Conservation (phyloP, 1,140 invertebrate genomes). For the Drosophila tropicalis region DNA sequence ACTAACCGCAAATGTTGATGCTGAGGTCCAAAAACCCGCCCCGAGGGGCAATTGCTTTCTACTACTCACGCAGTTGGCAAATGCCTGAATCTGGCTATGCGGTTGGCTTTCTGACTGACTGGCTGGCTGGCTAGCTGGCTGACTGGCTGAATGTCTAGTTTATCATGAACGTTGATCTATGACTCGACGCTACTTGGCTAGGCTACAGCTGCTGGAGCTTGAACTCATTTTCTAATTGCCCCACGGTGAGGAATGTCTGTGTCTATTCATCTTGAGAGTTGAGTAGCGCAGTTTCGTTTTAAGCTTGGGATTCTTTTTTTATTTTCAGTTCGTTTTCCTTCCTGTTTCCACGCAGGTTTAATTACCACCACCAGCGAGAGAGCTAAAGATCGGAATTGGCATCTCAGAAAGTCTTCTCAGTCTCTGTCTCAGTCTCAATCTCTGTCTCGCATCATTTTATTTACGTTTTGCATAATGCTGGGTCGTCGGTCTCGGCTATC, state of each 20-base stretch:
- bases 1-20: slow-evolving; percentile 26
- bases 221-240: slow-evolving; percentile 81
- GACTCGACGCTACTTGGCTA: slow-evolving; percentile 56
- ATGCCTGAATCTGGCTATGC: slow-evolving; percentile 14
- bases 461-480: slow-evolving; percentile 55
- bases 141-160: slow-evolving; percentile 38
- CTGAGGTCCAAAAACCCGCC: slow-evolving; percentile 26
- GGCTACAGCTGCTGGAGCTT: slow-evolving; percentile 43
- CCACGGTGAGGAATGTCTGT: slow-evolving; percentile 75
- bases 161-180: slow-evolving; percentile 79
- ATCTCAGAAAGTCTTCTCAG: slow-evolving; percentile 50
- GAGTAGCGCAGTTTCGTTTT: slow-evolving; percentile 15
- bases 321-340: slow-evolving; percentile 20
- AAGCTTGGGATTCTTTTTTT: slow-evolving; percentile 29
- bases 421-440: slow-evolving; percentile 27
- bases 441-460: slow-evolving; percentile 27
- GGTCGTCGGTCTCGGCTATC: slow-evolving; percentile 28
- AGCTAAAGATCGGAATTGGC: slow-evolving; percentile 51
- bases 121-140: slow-evolving; percentile 13
- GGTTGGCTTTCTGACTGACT: slow-evolving; percentile 33
- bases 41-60: slow-evolving; percentile 36
- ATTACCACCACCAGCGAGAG: slow-evolving; percentile 53
- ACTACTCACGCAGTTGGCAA: slow-evolving; percentile 56
- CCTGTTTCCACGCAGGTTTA: slow-evolving; percentile 63
- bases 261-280: slow-evolving; percentile 59